phyloP scores from a whole-genome alignment of 2,113 vertebrate species.

The Capricornis sumatraensis region DNA sequence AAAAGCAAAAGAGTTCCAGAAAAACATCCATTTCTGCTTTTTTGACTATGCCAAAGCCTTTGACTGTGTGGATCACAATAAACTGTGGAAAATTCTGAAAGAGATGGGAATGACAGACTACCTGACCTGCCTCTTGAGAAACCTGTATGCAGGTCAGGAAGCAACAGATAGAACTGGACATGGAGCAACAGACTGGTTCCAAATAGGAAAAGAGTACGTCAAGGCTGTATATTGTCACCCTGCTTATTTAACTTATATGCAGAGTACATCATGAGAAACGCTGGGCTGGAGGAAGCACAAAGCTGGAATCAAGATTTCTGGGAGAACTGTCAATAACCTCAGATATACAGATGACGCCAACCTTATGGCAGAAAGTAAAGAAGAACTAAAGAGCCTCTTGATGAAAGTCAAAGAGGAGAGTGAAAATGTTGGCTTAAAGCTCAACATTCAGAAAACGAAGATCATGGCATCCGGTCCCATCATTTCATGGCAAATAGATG shows the following conservation, averaged over 20 bases:
- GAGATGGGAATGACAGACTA: not conserved
- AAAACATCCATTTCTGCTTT: not conserved
- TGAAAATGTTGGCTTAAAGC: not conserved
- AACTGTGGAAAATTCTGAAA: not conserved
- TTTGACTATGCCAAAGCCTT: not conserved
- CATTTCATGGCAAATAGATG: not conserved
- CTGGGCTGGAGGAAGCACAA: not conserved
- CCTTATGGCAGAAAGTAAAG: not conserved
- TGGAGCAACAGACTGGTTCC: not conserved
- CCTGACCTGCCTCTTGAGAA: not conserved
- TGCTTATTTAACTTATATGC: not conserved
- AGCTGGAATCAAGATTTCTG: not conserved
- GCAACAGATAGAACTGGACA: not conserved
- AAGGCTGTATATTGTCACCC: not conserved
- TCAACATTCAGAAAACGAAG: not conserved
- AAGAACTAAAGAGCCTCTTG: not conserved
- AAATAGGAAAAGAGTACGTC: not conserved
- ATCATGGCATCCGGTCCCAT: not conserved
- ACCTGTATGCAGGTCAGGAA: not conserved
- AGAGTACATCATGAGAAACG: not conserved
- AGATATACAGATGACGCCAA: not conserved
- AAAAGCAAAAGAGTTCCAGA: not conserved
- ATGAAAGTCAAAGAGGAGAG: not conserved
- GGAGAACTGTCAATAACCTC: not conserved
- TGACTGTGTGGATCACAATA: not conserved